Evolutionary conservation across 2,113 vertebrate genomes (phyloP).

Genomic region (Colinus virginianus): DNA sequence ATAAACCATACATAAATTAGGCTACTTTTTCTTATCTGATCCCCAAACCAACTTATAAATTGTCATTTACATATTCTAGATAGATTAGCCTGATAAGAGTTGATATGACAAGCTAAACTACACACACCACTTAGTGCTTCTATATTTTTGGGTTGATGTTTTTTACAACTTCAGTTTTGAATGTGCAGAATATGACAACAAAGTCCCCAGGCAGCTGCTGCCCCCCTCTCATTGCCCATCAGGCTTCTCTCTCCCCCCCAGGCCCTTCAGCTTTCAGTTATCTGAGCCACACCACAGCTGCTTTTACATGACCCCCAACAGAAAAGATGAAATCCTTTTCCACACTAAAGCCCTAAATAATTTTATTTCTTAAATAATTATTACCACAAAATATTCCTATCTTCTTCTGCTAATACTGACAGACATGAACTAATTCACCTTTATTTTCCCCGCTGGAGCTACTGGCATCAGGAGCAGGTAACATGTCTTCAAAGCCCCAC

Average conservation of each 20-base stretch:
- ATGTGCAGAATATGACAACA: background rate
- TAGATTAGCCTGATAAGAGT: background rate
- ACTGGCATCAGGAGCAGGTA: slow-evolving; percentile 91
- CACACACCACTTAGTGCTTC: background rate
- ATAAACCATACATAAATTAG: background rate
- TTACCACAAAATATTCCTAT: background rate
- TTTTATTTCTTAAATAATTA: background rate
- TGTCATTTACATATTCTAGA: background rate
- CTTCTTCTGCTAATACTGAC: background rate
- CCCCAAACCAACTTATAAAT: background rate
- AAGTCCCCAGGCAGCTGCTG: background rate
- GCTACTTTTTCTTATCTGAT: background rate
- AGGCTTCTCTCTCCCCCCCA: background rate
- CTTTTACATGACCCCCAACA: background rate
- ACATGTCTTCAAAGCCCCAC: slow-evolving; percentile 99
- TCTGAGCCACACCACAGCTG: background rate
- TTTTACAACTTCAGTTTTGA: background rate
- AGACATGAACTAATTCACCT: slow-evolving; percentile 79
- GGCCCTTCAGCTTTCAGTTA: background rate
- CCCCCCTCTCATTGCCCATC: background rate
- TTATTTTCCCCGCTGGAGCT: slow-evolving; percentile 90
- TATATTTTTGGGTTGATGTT: background rate
- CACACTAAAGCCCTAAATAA: background rate
- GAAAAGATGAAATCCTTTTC: background rate
- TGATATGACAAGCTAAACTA: background rate